Evolutionary conservation across 2,888 invertebrate genomes (phyloP), one percentile per base, ranked within the genome.

Genomic region (Phymatocera aterrima): DNA sequence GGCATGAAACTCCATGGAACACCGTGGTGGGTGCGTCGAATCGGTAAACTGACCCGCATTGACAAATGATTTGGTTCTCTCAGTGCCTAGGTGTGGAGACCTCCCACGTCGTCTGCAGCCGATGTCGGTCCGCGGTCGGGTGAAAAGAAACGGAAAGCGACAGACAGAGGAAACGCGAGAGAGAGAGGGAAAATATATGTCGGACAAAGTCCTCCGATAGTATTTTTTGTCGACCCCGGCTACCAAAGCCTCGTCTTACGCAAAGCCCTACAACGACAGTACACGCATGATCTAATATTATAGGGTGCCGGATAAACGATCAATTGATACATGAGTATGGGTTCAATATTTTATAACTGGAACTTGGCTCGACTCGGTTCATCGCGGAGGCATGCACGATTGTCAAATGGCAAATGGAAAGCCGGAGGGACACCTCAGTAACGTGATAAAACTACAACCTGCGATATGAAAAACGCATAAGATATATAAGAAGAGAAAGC

Each of bases 11-110:
- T 57, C 78, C 46, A 46, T 57, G 78, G 75, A 79, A 43, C 65
- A 46, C 54, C 72, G 79, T 79, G 82, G 82, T 79, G 79, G n/a
- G 78, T 82, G 88, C 84, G 84, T 87, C 89, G 87, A 89, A 89
- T 89, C 83, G 86, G 84, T 86, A 86, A 88, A 88, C 88, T 88
- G 88, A 83, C 86, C 82, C 85, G 85, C 86, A 89, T 88, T 89
- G 89, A 89, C 89, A 89, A 89, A 89, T 88, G 89, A 88, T 89
- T 87, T 84, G 81, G 75, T 75, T 75, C 75, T 75, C 10, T 21
- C 40, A 48, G 57, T 57, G 40, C 40, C 24, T 75, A 75, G 75
- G 75, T 60, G 75, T 48, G 75, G 75, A 75, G 75, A 75, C 75
- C 75, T 75, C 75, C 75, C 75, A 75, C 75, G 75, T 75, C 21